Evolutionary conservation across 2,888 invertebrate species (phyloP), one percentile per base, ranked within the genome.

Genomic region (Lingula anatina): DNA sequence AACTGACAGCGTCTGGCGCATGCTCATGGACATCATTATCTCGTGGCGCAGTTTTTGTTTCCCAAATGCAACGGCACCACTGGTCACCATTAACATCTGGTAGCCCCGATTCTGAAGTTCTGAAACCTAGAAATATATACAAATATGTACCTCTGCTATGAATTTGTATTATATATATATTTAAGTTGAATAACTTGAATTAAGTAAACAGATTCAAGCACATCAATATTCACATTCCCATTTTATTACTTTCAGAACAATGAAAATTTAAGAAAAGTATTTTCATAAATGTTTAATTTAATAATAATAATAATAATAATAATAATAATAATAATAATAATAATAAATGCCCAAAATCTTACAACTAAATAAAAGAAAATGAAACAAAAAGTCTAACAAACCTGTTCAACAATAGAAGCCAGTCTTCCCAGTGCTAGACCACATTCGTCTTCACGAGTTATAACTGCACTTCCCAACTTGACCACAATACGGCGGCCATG

Each of bases 1-100:
- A 5, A 59, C 88, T 36, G 90, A 89, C 26, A 97, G 80, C 0
- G 97, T 97, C 77, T 99, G 96, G 56, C 97, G 83, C 94, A 99
- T 96, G 2, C 95, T 95, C 69, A 97, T 82, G 0, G 96, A 96
- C 95, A 97, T 95, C 47, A 95, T 84, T 47, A 96, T 81, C 78
- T 99, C 97, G 66, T 97, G 96, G 0, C 94, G 89, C 51, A 99
- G 82, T 76, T 95, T 96, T 79, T 99, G 97, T 75, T 96, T 89
- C 20, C 99, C 99, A 76, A 97, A 99, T 5, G 99, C 99, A 12
- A 99, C 97, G 0, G 99, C 97, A 1, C 99, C 99, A 71, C 95
- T 96, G 15, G 96, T 95, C 31, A 99, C 97, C 88, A 99, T 92
- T 66, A 99, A 87, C 76, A 95, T 90, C 79, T 99, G 94, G 43